phyloP scores from a whole-genome alignment of 2,797 vertebrate species.

The Megaceryle alcyon region DNA sequence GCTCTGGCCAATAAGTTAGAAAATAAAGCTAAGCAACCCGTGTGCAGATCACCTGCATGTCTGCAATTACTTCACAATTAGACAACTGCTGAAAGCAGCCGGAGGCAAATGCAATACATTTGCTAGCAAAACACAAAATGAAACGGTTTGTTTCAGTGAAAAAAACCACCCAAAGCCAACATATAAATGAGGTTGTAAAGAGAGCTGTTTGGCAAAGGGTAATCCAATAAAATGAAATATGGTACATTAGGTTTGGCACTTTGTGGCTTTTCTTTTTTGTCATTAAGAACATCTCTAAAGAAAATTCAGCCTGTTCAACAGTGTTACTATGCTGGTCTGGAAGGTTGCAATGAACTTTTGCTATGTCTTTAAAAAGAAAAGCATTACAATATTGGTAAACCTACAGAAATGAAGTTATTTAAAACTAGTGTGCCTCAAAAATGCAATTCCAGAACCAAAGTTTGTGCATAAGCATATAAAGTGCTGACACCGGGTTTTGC shows the following conservation, averaged over 20 bases:
- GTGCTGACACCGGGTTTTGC: background rate
- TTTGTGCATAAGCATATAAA: background rate
- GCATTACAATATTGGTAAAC: background rate
- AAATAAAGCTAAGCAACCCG: constrained; percentile 42
- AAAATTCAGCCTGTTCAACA: constrained; percentile 1
- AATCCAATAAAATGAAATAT: constrained; percentile 64
- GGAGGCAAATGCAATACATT: constrained; percentile 59
- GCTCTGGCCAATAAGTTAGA: constrained; percentile 40
- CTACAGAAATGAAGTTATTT: background rate
- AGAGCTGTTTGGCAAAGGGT: constrained; percentile 47
- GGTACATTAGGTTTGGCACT: constrained; percentile 33
- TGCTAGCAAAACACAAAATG: constrained; percentile 51
- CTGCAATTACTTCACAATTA: constrained; percentile 50
- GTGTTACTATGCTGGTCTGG: background rate
- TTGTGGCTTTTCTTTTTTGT: constrained; percentile 40
- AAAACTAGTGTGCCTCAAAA: background rate
- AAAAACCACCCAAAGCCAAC: too few species aligned
- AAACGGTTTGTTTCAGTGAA: constrained; percentile 27
- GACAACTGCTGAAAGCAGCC: constrained; percentile 67
- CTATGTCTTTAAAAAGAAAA: background rate
- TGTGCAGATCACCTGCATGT: constrained; percentile 19
- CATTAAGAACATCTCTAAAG: constrained; percentile 16
- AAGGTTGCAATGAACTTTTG: background rate
- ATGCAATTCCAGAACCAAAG: background rate
- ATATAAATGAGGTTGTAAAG: constrained; percentile 51